A percentile compares a stretch with the other conserved stretches of the same genome.
These are phyloP conservation scores for Dynastes grantii DNA, from an alignment of 2,888 invertebrate genomes.

Conservation along the genomic window DNA sequence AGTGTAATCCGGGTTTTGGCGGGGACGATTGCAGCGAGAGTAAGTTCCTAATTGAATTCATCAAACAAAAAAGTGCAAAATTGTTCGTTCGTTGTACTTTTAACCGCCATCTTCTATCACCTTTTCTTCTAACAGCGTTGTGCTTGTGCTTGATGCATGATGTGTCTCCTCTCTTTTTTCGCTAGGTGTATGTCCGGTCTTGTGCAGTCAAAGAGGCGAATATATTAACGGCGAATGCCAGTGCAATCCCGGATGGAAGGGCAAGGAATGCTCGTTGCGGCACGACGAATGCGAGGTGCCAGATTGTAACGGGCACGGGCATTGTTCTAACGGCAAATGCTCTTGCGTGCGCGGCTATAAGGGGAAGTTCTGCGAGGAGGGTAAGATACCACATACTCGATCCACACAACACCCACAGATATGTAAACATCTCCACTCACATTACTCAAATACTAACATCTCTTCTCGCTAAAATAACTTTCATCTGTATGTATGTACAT, in stretches of 20 bases:
- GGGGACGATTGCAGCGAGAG: slow-evolving; percentile 98
- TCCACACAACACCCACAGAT: not conserved
- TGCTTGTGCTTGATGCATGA: slow-evolving; percentile 59
- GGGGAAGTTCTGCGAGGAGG: slow-evolving; percentile 94
- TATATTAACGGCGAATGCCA: slow-evolving; percentile 97
- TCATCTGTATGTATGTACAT: not conserved
- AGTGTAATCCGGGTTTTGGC: slow-evolving; percentile 96
- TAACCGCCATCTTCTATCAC: slow-evolving; percentile 23
- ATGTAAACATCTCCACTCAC: slow-evolving; percentile 32
- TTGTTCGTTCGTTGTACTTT: slow-evolving; percentile 9
- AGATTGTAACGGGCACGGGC: slow-evolving; percentile 96
- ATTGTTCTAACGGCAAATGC: slow-evolving; percentile 96
- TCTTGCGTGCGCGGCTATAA: slow-evolving; percentile 95
- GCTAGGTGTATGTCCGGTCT: slow-evolving; percentile 93
- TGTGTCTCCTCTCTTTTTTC: slow-evolving; percentile 57
- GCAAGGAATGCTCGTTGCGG: slow-evolving; percentile 94
- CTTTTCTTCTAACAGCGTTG: not conserved
- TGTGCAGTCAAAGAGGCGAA: slow-evolving; percentile 97
- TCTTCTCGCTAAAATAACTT: slow-evolving; percentile 12
- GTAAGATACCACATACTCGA: slow-evolving; percentile 69
- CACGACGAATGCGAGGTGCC: slow-evolving; percentile 97
- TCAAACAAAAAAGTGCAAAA: not conserved
- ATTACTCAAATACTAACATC: slow-evolving; percentile 35
- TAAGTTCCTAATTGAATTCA: slow-evolving; percentile 71
- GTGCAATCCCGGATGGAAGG: slow-evolving; percentile 99